Evolutionary conservation across 2,797 vertebrate species (phyloP), one percentile per base, ranked within the genome.

Genomic region (Emydoidea blandingii): DNA sequence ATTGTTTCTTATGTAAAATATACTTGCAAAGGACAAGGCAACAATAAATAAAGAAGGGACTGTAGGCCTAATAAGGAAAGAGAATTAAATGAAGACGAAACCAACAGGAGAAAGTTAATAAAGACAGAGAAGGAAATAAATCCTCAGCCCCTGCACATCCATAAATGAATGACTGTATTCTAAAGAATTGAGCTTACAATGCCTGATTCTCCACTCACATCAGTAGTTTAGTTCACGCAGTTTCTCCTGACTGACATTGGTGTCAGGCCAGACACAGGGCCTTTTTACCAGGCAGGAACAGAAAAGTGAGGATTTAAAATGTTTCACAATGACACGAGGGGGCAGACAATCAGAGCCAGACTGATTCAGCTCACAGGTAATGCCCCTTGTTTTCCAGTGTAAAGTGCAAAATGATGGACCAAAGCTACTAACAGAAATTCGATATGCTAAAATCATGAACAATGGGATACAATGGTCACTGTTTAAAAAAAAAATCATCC

Each of bases 31-130:
- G 6, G 87, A 89, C 86, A 53, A n/a, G 89, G 81, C 54, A 59
- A 54, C 52, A 87, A 90, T 49, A 52, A 3, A 8, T 0, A 86
- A 87, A 50, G 86, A 88, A 56, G 0, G 0, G 8, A 29, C 2
- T 3, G 74, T 2, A 4, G 47, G 59, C 14, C 56, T 82, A 92
- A 27, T 74, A 44, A 25, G 37, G 72, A 74, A 74, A 49, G 0
- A 57, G 0, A 47, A 83, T 84, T 90, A 79, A 6, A 74, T 49
- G n/a, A 12, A 54, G 2, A 1, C 74, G 12, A 52, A 93, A 54
- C 0, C 23, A 21, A 72, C 62, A 29, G 47, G 72, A 82, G 95
- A 34, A 16, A 12, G 25, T 19, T 16, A 85, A 81, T 2, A 27
- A 27, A 21, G 5, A 10, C 53, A 44, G 12, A 62, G 5, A 21